Conservation (phyloP, 2,113 vertebrate genomes). For the Alces alces region DNA sequence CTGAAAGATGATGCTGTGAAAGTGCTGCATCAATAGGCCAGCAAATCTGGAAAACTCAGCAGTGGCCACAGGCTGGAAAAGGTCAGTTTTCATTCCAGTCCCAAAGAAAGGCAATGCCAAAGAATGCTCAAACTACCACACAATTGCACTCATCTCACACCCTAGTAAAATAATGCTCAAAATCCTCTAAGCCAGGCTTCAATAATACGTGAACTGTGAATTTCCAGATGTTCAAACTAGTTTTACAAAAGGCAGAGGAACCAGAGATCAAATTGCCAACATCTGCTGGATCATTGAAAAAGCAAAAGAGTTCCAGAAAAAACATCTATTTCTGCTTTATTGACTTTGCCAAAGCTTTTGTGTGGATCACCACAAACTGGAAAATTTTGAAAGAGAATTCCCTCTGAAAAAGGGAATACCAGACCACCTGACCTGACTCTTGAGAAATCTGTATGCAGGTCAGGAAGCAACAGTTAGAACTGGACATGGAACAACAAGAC, state of each 20-base stretch:
- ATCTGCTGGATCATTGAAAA: neutral
- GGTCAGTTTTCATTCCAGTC: neutral
- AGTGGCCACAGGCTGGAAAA: neutral
- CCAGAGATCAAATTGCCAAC: neutral
- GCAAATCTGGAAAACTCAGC: neutral
- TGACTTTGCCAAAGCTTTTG: neutral
- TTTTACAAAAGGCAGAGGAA: neutral
- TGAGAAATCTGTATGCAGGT: neutral
- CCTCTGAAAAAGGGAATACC: neutral
- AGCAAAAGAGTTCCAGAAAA: neutral
- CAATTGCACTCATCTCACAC: neutral
- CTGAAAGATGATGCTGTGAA: neutral
- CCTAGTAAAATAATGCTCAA: neutral
- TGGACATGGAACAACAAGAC: neutral
- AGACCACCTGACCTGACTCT: neutral
- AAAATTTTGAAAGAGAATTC: neutral
- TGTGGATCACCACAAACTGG: neutral
- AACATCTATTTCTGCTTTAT: neutral
- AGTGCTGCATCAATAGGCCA: neutral
- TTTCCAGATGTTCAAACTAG: neutral
- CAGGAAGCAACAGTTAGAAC: neutral
- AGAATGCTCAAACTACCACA: neutral
- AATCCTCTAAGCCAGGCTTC: neutral
- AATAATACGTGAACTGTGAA: neutral
- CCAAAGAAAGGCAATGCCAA: neutral